A percentile compares a stretch with the other conserved stretches of the same genome.
phyloP scores from a whole-genome alignment of 2,888 invertebrate genomes.

The Drosophila subquinaria region DNA sequence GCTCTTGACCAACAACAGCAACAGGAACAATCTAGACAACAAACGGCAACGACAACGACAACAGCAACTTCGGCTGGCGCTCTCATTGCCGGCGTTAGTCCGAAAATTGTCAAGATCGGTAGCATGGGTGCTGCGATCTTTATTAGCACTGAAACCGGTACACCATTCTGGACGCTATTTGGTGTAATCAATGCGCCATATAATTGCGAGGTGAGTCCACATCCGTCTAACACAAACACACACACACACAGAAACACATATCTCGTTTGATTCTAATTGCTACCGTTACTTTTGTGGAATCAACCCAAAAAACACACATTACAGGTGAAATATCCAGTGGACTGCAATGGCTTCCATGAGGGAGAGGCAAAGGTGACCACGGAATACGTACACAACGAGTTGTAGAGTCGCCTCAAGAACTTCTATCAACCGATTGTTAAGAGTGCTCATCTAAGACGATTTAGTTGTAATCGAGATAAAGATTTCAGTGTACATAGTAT shows the following conservation, averaged over 20 bases:
- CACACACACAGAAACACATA: background rate
- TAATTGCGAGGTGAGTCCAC: slow-evolving; percentile 89
- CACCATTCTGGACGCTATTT: slow-evolving; percentile 92
- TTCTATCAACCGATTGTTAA: slow-evolving; percentile 31
- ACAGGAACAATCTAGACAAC: slow-evolving; percentile 74
- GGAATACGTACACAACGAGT: slow-evolving; percentile 93
- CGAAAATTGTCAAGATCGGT: slow-evolving; percentile 90
- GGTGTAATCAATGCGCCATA: slow-evolving; percentile 90
- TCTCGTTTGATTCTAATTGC: slow-evolving; percentile 23
- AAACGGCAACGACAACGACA: slow-evolving; percentile 75
- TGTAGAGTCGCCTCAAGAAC: slow-evolving; percentile 86
- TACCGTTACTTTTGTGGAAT: slow-evolving; percentile 23
- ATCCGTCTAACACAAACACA: slow-evolving; percentile 22
- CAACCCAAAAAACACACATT: background rate
- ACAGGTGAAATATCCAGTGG: slow-evolving; percentile 87
- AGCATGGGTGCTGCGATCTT: slow-evolving; percentile 92
- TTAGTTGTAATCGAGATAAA: slow-evolving; percentile 65
- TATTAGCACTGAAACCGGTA: slow-evolving; percentile 90
- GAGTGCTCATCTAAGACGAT: slow-evolving; percentile 63
- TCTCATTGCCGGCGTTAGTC: slow-evolving; percentile 89
- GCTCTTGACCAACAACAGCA: slow-evolving; percentile 85
- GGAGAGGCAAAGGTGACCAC: slow-evolving; percentile 93
- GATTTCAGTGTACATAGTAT: slow-evolving; percentile 75
- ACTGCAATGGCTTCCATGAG: slow-evolving; percentile 92
- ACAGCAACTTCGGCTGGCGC: slow-evolving; percentile 80